These are phyloP conservation scores for Ochropleura leucogaster DNA, from an alignment of 2,888 invertebrate genomes.

Conservation along the genomic window DNA sequence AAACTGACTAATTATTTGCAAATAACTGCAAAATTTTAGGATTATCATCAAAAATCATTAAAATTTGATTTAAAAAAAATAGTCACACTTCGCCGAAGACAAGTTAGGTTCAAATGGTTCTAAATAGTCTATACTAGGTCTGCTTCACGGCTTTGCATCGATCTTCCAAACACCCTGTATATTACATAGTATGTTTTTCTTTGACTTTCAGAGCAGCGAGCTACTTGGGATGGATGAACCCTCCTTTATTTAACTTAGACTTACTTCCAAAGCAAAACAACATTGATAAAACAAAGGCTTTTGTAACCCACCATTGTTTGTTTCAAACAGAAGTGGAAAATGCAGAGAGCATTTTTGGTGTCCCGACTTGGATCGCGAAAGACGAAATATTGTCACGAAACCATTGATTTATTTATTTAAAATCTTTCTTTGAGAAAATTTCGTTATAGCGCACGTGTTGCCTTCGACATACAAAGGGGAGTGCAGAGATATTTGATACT, in stretches of 20 bases:
- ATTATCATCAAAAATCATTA: too few species aligned
- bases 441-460: constrained; percentile 53
- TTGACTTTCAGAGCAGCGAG: constrained; percentile 39
- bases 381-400: constrained; percentile 29
- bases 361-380: background rate
- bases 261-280: constrained; percentile 47
- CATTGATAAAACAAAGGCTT: constrained; percentile 48
- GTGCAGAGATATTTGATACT: constrained; percentile 59
- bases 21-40: too few species aligned
- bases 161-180: too few species aligned
- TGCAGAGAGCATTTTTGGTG: background rate
- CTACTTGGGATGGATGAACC: constrained; percentile 23
- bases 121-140: too few species aligned
- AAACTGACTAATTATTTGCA: too few species aligned
- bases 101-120: too few species aligned
- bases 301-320: constrained; percentile 34
- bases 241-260: constrained; percentile 41
- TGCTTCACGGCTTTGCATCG: too few species aligned
- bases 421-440: constrained; percentile 55
- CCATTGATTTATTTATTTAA: constrained; percentile 56
- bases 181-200: constrained; percentile 32
- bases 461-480: constrained; percentile 40
- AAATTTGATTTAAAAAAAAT: too few species aligned
- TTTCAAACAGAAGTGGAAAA: constrained; percentile 4
- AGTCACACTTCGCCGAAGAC: too few species aligned